Conservation (phyloP, 2,113 vertebrate species). For the Rhombomys opimus region DNA sequence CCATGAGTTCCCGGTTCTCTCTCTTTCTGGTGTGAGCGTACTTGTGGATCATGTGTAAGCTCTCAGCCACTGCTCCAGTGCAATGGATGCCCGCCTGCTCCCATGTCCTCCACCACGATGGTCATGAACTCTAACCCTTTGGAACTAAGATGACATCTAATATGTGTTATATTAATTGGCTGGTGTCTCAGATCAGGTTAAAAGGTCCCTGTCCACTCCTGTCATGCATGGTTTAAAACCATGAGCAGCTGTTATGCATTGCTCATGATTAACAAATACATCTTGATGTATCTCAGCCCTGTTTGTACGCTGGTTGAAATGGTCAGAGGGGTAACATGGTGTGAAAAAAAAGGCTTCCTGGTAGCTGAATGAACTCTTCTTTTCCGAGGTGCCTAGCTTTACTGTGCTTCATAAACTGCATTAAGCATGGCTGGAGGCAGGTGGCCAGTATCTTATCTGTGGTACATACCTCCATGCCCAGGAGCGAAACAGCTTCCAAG, state of each 20-base stretch:
- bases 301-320: slow-evolving; percentile 46
- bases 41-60: neutral
- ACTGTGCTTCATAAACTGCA: slow-evolving; percentile 5
- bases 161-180: neutral
- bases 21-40: neutral
- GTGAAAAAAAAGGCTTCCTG: slow-evolving; percentile 3
- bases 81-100: neutral
- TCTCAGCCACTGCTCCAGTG: neutral
- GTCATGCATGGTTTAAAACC: slow-evolving; percentile 37
- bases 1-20: neutral
- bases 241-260: neutral
- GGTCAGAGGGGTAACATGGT: neutral
- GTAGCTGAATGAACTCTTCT: slow-evolving; percentile 21
- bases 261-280: too few species aligned
- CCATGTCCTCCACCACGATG: neutral
- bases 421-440: neutral
- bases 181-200: neutral
- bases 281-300: neutral
- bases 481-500: neutral
- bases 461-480: neutral
- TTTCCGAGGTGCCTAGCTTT: slow-evolving; percentile 11
- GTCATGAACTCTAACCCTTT: neutral
- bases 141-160: neutral
- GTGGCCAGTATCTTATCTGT: slow-evolving; percentile 9
- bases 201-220: neutral